Percentiles rank a stretch among this genome's conserved stretches.
phyloP scores from a whole-genome alignment of 2,888 invertebrate species.

The Chironomus riparius region DNA sequence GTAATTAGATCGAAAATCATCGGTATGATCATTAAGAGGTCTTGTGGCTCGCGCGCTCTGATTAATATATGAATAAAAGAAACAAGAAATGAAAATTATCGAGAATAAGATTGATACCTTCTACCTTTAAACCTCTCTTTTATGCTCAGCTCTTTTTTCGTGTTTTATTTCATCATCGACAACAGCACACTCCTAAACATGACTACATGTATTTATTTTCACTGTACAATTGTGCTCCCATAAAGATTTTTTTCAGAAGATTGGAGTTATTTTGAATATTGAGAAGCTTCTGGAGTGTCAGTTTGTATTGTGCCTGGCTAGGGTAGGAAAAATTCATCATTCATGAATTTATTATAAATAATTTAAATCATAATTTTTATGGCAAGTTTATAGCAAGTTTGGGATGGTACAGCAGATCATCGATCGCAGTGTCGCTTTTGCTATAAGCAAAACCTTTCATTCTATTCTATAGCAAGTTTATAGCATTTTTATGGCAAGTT shows the following conservation, averaged over 20 bases:
- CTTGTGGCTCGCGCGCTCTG: constrained; percentile 4
- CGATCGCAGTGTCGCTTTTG: no score
- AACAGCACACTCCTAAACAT: constrained; percentile 10
- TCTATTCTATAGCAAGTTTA: no score
- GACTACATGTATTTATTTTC: neutral
- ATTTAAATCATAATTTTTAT: no score
- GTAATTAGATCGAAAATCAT: constrained; percentile 25
- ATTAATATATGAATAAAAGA: constrained; percentile 20
- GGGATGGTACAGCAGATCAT: no score
- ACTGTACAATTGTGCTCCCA: neutral
- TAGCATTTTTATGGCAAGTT: no score
- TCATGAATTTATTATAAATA: no score
- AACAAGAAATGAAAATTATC: constrained; percentile 11
- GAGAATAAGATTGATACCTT: constrained; percentile 24
- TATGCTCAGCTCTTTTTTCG: no score
- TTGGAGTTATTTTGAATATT: neutral
- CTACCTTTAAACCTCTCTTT: neutral
- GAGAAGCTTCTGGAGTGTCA: neutral
- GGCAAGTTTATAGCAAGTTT: no score
- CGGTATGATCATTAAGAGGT: constrained; percentile 22
- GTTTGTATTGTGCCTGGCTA: no score
- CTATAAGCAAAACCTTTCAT: no score
- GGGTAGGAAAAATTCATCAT: no score
- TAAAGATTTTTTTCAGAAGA: neutral
- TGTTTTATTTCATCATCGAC: neutral